A percentile compares a stretch with the other conserved stretches of the same genome.
These are phyloP conservation scores for Philaethria dido DNA, from an alignment of 2,888 invertebrate species.

Conservation along the genomic window DNA sequence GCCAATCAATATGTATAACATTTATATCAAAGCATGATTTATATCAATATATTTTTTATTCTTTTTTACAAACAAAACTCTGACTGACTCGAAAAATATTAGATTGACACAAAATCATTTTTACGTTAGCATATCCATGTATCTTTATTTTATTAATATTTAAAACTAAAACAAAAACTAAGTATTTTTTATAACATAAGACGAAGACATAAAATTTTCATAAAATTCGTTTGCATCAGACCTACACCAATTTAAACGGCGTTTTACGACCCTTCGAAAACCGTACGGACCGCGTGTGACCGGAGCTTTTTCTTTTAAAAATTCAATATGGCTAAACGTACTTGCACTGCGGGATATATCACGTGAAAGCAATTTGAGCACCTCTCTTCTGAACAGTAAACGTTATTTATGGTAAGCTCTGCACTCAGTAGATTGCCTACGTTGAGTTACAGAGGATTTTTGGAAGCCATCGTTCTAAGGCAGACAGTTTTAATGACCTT, in stretches of 20 bases:
- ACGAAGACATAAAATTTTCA: constrained; percentile 20
- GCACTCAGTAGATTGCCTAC: constrained; percentile 75
- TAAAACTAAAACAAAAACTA: neutral
- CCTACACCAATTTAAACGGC: constrained; percentile 39
- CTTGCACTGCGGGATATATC: constrained; percentile 73
- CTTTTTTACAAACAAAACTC: no score
- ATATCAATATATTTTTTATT: no score
- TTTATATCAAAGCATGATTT: no score
- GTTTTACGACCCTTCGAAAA: constrained; percentile 33
- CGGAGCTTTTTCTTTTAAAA: constrained; percentile 68
- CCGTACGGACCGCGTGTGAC: constrained; percentile 14
- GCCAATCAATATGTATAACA: no score
- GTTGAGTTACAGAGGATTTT: constrained; percentile 73
- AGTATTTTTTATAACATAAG: neutral
- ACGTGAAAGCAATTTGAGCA: constrained; percentile 81
- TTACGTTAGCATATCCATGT: neutral
- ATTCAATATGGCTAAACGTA: constrained; percentile 77
- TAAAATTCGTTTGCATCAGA: constrained; percentile 32
- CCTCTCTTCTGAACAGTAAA: constrained; percentile 76
- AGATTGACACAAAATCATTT: neutral
- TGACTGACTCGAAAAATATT: neutral
- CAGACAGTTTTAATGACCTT: constrained; percentile 12
- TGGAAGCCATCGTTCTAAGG: constrained; percentile 40
- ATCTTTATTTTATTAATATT: neutral
- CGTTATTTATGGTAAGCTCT: constrained; percentile 80